phyloP scores from a whole-genome alignment of 2,888 invertebrate genomes.

The Epistrophe eligans region DNA sequence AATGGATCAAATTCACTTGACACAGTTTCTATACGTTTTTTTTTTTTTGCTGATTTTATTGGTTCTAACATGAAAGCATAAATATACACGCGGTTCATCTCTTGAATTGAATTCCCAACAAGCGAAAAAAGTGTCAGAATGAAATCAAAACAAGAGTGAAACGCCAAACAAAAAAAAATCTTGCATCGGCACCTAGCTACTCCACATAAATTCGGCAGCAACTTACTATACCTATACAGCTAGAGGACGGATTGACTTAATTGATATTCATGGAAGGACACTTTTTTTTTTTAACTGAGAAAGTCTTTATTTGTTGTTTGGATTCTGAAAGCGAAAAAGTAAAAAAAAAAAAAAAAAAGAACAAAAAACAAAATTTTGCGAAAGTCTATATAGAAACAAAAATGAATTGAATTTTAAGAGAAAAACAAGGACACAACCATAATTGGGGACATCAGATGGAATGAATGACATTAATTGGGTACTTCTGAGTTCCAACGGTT shows the following conservation, averaged over 20 bases:
- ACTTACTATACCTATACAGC: not conserved
- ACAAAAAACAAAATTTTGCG: constrained; percentile 14
- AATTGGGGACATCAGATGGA: constrained; percentile 47
- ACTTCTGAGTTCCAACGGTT: not conserved
- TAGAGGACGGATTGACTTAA: constrained; percentile 9
- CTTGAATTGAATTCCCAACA: constrained; percentile 32
- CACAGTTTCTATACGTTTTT: constrained; percentile 32
- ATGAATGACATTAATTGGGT: constrained; percentile 20
- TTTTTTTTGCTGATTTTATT: constrained; percentile 41
- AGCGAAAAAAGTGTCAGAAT: constrained; percentile 43
- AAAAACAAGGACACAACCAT: constrained; percentile 56
- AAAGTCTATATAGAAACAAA: constrained; percentile 61
- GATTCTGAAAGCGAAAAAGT: constrained; percentile 45
- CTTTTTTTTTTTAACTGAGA: constrained; percentile 23
- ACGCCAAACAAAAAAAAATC: not conserved
- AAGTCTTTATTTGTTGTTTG: constrained; percentile 47
- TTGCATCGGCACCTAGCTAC: constrained; percentile 26
- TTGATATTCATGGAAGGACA: constrained; percentile 50
- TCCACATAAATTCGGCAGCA: constrained; percentile 47
- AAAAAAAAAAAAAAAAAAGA: not conserved
- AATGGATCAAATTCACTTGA: constrained; percentile 66
- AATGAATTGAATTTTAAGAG: constrained; percentile 59
- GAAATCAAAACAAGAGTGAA: constrained; percentile 50
- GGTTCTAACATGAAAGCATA: constrained; percentile 35
- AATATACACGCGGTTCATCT: constrained; percentile 11